These are phyloP conservation scores for Diceros bicornis DNA, from an alignment of 2,797 vertebrate genomes.

Conservation along the genomic window DNA sequence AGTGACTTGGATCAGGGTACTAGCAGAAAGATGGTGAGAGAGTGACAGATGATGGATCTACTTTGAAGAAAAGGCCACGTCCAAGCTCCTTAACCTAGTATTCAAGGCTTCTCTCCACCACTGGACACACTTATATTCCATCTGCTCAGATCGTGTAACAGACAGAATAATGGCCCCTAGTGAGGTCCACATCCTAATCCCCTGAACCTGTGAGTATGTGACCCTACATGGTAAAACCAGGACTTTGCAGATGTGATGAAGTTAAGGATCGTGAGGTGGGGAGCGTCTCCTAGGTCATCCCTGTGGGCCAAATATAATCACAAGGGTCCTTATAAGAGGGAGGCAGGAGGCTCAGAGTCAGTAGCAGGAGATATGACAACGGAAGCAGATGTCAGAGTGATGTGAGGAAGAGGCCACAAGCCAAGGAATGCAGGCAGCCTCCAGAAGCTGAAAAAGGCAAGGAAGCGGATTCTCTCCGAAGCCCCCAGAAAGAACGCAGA, in stretches of 20 bases:
- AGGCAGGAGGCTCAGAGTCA: not conserved
- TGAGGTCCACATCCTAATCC: not conserved
- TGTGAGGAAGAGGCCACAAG: not conserved
- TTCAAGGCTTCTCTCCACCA: not conserved
- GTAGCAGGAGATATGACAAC: not conserved
- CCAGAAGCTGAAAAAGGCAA: not conserved
- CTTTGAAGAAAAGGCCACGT: not conserved
- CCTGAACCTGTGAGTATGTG: too few relatives aligned
- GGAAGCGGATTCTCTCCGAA: not conserved
- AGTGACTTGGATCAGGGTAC: not conserved
- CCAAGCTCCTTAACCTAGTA: not conserved
- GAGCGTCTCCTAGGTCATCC: not conserved
- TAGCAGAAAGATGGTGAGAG: not conserved
- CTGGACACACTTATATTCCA: not conserved
- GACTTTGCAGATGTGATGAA: not conserved
- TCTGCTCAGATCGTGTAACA: not conserved
- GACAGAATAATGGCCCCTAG: not conserved
- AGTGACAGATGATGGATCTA: not conserved
- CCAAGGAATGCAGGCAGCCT: not conserved
- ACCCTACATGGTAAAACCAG: not conserved
- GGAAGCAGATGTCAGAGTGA: not conserved
- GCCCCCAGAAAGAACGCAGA: not conserved
- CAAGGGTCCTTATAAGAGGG: not conserved
- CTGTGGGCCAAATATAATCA: not conserved
- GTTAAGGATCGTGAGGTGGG: not conserved